Evolutionary conservation across 2,888 invertebrate genomes (phyloP), one percentile per base, ranked within the genome.

Genomic region (Lycophotia porphyrea): DNA sequence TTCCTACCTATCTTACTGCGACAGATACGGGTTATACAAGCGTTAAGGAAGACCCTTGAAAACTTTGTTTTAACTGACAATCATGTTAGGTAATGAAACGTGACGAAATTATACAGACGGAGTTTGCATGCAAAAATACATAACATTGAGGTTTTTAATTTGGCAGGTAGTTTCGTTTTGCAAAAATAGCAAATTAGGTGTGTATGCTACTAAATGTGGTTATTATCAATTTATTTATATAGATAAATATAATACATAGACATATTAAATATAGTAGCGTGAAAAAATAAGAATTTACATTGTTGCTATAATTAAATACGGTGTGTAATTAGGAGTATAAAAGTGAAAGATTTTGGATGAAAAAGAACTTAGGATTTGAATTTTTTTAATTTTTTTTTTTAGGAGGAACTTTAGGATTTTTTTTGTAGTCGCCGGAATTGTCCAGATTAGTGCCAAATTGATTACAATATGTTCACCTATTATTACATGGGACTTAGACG

Each of bases 1-100:
- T n/a, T n/a, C 18, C 42, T 0, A 58, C 34, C 7, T 67, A 80
- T 80, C 76, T 76, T 36, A 63, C 58, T 58, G 71, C 60, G 61
- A 72, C 81, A 84, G 66, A 52, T 81, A 84, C 61, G 52, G 31
- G 70, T 70, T 36, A 44, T 49, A 72, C 70, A 76, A 76, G 73
- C 63, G 15, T 55, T n/a, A 47, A 27, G 21, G 44, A n/a, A 27
- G 36, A 68, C 71, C 52, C 55, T 73, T 83, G 27, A 27, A 73
- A 79, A 81, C 64, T 55, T 76, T 82, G 27, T 76, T 72, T 42
- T 58, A 81, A 18, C 55, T 60, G 58, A 15, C 74, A 27, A 72
- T 81, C 36, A 34, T 47, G 34, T 63, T 71, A 68, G n/a, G n/a
- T n/a, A 24, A 67, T n/a, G 15, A 47, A 65, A 72, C 84, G 64